These are phyloP conservation scores for Patella pellucida DNA, from an alignment of 2,888 invertebrate species.

Conservation along the genomic window DNA sequence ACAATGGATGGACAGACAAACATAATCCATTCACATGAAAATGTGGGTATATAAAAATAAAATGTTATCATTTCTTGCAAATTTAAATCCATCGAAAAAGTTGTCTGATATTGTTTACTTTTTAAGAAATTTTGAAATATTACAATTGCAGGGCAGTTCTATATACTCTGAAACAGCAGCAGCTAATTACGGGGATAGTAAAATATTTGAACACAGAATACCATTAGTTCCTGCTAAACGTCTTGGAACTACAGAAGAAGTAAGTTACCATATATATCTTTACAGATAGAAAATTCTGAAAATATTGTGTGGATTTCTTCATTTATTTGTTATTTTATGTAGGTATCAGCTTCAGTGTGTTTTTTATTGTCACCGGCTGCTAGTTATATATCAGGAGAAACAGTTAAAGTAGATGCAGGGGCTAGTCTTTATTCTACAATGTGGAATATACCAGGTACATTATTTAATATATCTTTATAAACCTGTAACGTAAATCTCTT, in stretches of 20 bases:
- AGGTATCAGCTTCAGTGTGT: slow-evolving; percentile 72
- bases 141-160: slow-evolving; percentile 64
- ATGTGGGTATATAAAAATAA: not conserved
- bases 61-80: not conserved
- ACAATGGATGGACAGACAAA: no score
- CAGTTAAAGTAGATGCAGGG: slow-evolving; percentile 72
- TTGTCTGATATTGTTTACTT: slow-evolving; percentile 3
- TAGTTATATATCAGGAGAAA: slow-evolving; percentile 72
- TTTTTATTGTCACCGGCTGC: slow-evolving; percentile 73
- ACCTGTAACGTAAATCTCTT: no score
- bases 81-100: not conserved
- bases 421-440: slow-evolving; percentile 65
- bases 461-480: no score
- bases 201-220: slow-evolving; percentile 65
- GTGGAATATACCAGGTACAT: slow-evolving; percentile 56
- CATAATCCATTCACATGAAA: no score
- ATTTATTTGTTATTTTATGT: slow-evolving; percentile 19
- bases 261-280: slow-evolving; percentile 35
- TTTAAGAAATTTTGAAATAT: not conserved
- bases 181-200: slow-evolving; percentile 71
- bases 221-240: slow-evolving; percentile 70
- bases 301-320: no score
- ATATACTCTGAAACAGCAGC: slow-evolving; percentile 73
- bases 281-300: no score
- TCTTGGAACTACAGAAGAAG: slow-evolving; percentile 72